These are phyloP conservation scores for Cryptotis parvus DNA, from an alignment of 2,113 vertebrate genomes.

Conservation along the genomic window DNA sequence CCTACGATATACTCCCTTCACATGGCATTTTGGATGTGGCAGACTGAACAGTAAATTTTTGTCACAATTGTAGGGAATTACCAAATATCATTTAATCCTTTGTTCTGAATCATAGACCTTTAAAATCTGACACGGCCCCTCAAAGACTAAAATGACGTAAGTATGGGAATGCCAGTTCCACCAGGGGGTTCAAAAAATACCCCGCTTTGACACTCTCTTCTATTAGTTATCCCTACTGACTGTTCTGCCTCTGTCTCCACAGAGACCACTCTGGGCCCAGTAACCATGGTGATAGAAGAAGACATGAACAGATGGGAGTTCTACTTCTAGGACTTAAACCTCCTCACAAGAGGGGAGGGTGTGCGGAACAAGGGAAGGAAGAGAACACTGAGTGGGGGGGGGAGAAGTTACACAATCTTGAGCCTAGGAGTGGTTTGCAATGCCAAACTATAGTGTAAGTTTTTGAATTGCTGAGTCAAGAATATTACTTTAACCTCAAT, in stretches of 20 bases:
- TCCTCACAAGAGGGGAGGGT: slow-evolving; percentile 9
- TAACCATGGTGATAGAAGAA: slow-evolving; percentile 77
- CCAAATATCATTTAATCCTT: background rate
- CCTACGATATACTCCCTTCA: fast-evolving
- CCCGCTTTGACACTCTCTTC: background rate
- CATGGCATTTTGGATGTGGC: background rate
- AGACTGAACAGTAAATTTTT: background rate
- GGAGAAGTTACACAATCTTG: background rate
- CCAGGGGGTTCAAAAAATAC: background rate
- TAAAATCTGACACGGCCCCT: background rate
- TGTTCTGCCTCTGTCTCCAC: slow-evolving; percentile 79
- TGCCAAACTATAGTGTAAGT: background rate
- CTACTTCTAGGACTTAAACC: slow-evolving; percentile 71
- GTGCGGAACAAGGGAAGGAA: background rate
- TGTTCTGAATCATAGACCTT: background rate
- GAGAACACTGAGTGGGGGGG: background rate
- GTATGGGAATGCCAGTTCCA: background rate
- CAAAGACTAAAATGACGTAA: background rate
- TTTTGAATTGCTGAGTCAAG: background rate
- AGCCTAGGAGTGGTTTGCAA: background rate
- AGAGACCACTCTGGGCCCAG: slow-evolving; percentile 77
- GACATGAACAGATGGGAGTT: slow-evolving; percentile 73
- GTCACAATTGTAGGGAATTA: background rate
- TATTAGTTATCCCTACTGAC: slow-evolving; percentile 57
- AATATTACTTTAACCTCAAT: background rate